Percentiles rank a stretch among this genome's conserved stretches.
phyloP scores from a whole-genome alignment of 1,140 invertebrate genomes.

The Orussus abietinus region DNA sequence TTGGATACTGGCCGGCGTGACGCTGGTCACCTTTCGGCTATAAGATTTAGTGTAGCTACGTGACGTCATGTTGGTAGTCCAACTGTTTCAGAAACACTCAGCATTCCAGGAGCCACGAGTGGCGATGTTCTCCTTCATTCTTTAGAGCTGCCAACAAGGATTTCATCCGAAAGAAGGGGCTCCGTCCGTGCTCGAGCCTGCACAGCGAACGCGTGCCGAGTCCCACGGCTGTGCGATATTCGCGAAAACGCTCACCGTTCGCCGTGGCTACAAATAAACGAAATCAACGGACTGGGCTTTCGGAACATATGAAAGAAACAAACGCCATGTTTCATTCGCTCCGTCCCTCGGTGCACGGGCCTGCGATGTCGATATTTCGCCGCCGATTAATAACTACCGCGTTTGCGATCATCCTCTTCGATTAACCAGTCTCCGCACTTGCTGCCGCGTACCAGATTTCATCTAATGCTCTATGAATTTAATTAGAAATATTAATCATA shows the following conservation, averaged over 20 bases:
- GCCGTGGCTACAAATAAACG: conserved; percentile 6
- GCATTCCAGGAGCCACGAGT: conserved; percentile 31
- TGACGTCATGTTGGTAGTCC: conserved; percentile 51
- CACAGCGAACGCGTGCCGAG: too few relatives aligned
- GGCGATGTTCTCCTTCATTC: conserved; percentile 26
- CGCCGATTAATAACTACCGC: conserved; percentile 13
- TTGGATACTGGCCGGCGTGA: conserved; percentile 61
- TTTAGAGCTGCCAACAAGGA: too few relatives aligned
- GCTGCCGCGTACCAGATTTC: conserved; percentile 2
- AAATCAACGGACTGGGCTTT: conserved; percentile 21
- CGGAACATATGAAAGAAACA: conserved; percentile 39
- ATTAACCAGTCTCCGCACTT: conserved; percentile 4
- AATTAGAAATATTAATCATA: conserved; percentile 38
- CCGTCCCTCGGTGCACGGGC: conserved; percentile 29
- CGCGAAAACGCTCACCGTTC: too few relatives aligned
- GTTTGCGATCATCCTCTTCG: conserved; percentile 6
- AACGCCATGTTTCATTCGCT: conserved; percentile 47
- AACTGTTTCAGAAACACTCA: conserved; percentile 21
- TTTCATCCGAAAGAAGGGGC: too few relatives aligned
- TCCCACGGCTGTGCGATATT: too few relatives aligned
- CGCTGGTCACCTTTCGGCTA: conserved; percentile 51
- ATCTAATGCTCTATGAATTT: conserved; percentile 21
- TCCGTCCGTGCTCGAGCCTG: too few relatives aligned
- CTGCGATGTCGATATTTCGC: conserved; percentile 21
- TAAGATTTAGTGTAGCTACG: conserved; percentile 59